Evolutionary conservation across 2,888 invertebrate species (phyloP), one percentile per base, ranked within the genome.

Genomic region (Agriopis marginaria): DNA sequence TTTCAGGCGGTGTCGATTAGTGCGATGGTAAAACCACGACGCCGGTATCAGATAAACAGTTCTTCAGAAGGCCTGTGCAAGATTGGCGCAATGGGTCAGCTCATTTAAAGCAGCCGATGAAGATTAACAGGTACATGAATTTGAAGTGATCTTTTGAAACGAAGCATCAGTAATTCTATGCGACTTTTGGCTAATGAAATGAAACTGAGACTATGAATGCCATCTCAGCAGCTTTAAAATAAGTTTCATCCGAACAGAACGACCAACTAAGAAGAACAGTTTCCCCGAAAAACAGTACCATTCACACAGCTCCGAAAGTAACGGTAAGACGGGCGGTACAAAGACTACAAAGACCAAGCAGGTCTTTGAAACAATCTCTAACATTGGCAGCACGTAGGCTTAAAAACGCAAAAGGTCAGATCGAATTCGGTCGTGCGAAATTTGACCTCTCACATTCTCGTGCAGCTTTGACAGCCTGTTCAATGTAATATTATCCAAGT

Each of bases 381-480:
- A 42, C 58, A 56, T 63, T 44, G 58, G 10, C 1, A 45, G 47
- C 12, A 53, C n/a, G 51, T 17, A 54, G 47, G 47, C 44, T 55
- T 51, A 32, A 39, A 10, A 61, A 54, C 39, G 51, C 53, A 58
- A 70, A 70, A 72, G 73, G 67, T 73, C 71, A 70, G 67, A 12
- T 32, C 50, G 39, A 63, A 62, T 10, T 14, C n/a, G 42, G 32
- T 59, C 60, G 54, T 63, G 66, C 68, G 58, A 69, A 54, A 63
- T 62, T 7, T 70, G 58, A 70, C 62, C 70, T 66, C 42, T 55
- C 50, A 70, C 63, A 63, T 63, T 66, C 51, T n/a, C 40, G 23
- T 54, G 17, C 32, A 49, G 40, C 44, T 55, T 65, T 62, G 66
- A 17, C 47, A 59, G 59, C 14, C 42, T 50, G 39, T 14, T 42